Base-by-base conservation (phyloP, 2,888 invertebrate genomes). In the Acrocyrtus sp. region DNA sequence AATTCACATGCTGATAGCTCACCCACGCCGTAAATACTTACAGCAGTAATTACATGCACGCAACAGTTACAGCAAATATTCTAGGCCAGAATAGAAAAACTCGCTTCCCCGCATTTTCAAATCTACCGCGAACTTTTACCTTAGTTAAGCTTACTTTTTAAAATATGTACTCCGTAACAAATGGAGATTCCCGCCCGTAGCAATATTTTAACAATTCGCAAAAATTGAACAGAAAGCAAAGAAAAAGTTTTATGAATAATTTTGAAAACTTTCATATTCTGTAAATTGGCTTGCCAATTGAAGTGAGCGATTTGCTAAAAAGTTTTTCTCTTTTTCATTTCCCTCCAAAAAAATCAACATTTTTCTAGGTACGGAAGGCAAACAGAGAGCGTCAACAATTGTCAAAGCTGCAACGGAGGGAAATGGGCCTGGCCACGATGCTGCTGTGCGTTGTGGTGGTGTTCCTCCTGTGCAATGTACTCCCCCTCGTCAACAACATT, bases 391-490 rank as follows among this genome's bases (percentile, higher is more conserved):
- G 97, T 5, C 94, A 94, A 82, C 90, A 94, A 0, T 88, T 97
- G 65, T 95, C 95, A 58, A 90, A 95, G 58, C 90, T 93, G 58
- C 95, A 96, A 85, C 90, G 93, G 79, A 91, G 96, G 34, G 97
- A 98, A 86, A 95, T 97, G 80, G 93, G 95, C 17, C 87, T 97
- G 72, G 96, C 97, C 34, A 94, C 95, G 61, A 98, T 98, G 97
- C 87, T 98, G 72, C 89, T 97, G 45, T 94, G 94, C 82, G 95
- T 98, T 12, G 97, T 97, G 45, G 89, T 95, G 54, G 96, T 97
- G 2, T 97, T 98, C 86, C 93, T 97, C 84, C 88, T 95, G 57
- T 95, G 96, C 85, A 97, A 98, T 86, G 88, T 94, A 78, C 87
- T 95, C 68, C 93, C 95, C 1, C 87, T 96, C 77, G 91, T 94